Evolutionary conservation across 1,140 invertebrate genomes (phyloP).

Genomic region (Drosophila ironensis): DNA sequence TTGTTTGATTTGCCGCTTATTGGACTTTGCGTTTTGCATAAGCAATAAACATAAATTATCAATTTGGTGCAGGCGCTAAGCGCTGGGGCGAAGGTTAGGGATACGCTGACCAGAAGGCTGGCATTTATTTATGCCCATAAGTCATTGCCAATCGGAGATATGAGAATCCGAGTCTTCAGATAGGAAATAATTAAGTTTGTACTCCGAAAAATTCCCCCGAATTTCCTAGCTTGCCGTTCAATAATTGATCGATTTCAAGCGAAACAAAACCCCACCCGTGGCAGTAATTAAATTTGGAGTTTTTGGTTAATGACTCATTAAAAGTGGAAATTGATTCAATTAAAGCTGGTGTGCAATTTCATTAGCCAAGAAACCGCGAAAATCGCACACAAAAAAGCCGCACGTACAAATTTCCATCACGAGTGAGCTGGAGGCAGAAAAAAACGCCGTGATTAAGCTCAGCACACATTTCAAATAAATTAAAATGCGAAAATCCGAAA

Average conservation of each 20-base stretch:
- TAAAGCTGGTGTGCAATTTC: not conserved
- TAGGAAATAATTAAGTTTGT: too few species aligned
- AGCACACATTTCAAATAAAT: constrained; percentile 52
- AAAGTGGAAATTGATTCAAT: constrained; percentile 11
- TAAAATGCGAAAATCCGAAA: constrained; percentile 53
- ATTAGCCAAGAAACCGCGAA: constrained; percentile 20
- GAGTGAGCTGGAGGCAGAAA: not conserved
- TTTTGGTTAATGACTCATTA: constrained; percentile 25
- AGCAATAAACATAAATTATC: constrained; percentile 79
- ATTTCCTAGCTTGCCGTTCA: too few species aligned
- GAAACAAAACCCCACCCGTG: not conserved
- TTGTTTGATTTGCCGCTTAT: constrained; percentile 77
- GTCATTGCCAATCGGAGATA: constrained; percentile 33
- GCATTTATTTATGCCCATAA: constrained; percentile 69
- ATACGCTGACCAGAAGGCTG: constrained; percentile 25
- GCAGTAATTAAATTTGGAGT: not conserved
- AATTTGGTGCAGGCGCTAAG: constrained; percentile 15
- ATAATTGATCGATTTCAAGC: too few species aligned
- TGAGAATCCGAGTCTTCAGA: too few species aligned
- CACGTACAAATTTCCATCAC: not conserved
- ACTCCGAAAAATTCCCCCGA: not conserved
- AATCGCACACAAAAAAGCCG: not conserved
- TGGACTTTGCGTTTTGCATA: constrained; percentile 72
- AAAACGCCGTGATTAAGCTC: constrained; percentile 6
- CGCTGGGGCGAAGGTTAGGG: not conserved